Conservation (phyloP, 2,888 invertebrate genomes). For the Euplexia lucipara region DNA sequence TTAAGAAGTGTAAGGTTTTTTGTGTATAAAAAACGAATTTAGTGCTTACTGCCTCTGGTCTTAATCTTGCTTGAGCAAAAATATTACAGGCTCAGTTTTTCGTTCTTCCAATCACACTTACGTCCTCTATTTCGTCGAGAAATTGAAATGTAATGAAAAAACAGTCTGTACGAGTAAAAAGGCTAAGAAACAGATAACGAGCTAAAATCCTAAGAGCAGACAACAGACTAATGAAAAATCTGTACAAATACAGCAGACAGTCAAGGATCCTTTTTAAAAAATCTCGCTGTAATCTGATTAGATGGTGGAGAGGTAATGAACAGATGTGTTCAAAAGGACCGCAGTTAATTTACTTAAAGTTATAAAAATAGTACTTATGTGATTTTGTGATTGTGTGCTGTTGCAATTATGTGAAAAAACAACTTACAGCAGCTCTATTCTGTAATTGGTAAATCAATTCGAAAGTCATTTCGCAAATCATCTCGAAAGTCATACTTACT, state of each 20-base stretch:
- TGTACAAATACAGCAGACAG: slow-evolving; percentile 33
- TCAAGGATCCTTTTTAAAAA: slow-evolving; percentile 44
- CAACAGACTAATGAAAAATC: slow-evolving; percentile 43
- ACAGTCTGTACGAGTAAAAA: slow-evolving; percentile 7
- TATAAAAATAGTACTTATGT: no score
- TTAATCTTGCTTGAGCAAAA: slow-evolving; percentile 7
- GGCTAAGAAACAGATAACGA: slow-evolving; percentile 9
- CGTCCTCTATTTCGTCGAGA: slow-evolving; percentile 19
- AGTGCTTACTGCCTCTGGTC: background rate
- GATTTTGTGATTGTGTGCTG: no score
- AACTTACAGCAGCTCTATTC: no score
- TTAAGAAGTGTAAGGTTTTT: background rate
- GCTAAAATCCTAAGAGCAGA: slow-evolving; percentile 13
- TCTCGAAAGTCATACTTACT: no score
- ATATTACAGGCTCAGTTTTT: slow-evolving; percentile 12
- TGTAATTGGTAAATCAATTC: no score
- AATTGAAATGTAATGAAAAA: slow-evolving; percentile 32
- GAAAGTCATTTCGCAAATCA: no score
- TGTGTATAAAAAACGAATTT: slow-evolving; percentile 5
- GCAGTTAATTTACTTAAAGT: no score
- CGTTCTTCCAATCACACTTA: slow-evolving; percentile 8
- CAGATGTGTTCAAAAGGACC: slow-evolving; percentile 3
- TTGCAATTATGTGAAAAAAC: no score
- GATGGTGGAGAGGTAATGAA: background rate
- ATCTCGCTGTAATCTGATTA: slow-evolving; percentile 33